A percentile compares a stretch with the other conserved stretches of the same genome.
These are phyloP conservation scores for Lepus europaeus DNA, from an alignment of 2,113 vertebrate species.

Conservation along the genomic window DNA sequence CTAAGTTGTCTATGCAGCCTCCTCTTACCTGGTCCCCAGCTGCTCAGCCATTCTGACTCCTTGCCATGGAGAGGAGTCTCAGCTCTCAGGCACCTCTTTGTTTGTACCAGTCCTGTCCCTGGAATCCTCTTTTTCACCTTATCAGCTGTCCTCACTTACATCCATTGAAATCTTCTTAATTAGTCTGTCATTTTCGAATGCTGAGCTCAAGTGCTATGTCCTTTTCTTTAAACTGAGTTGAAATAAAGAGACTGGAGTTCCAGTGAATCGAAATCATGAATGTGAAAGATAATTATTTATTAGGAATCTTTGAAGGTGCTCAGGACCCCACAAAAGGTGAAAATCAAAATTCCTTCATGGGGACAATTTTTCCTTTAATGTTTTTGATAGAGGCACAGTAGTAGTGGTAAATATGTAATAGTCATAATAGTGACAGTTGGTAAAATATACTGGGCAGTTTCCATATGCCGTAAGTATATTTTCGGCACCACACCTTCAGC, in stretches of 20 bases:
- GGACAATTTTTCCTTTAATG: neutral
- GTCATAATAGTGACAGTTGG: neutral
- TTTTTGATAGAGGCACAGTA: neutral
- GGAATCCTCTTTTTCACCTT: neutral
- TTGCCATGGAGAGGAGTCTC: neutral
- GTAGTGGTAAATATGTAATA: neutral
- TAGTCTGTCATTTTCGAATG: neutral
- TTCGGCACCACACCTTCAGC: neutral
- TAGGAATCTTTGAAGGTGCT: neutral
- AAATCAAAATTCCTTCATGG: neutral
- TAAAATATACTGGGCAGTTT: conserved; percentile 14
- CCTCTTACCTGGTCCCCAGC: fast-evolving
- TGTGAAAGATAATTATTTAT: neutral
- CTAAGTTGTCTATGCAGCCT: neutral
- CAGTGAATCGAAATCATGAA: conserved; percentile 56
- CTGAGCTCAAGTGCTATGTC: neutral
- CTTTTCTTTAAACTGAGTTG: conserved; percentile 27
- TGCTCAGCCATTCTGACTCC: too few species aligned
- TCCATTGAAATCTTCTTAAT: conserved; percentile 2
- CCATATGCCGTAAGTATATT: neutral
- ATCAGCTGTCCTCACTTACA: neutral
- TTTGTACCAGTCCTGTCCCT: neutral
- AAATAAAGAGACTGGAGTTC: conserved; percentile 3
- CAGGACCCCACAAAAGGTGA: neutral
- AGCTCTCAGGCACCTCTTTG: neutral